These are phyloP conservation scores for Salvelinus namaycush DNA, from an alignment of 2,113 vertebrate genomes.

Conservation along the genomic window DNA sequence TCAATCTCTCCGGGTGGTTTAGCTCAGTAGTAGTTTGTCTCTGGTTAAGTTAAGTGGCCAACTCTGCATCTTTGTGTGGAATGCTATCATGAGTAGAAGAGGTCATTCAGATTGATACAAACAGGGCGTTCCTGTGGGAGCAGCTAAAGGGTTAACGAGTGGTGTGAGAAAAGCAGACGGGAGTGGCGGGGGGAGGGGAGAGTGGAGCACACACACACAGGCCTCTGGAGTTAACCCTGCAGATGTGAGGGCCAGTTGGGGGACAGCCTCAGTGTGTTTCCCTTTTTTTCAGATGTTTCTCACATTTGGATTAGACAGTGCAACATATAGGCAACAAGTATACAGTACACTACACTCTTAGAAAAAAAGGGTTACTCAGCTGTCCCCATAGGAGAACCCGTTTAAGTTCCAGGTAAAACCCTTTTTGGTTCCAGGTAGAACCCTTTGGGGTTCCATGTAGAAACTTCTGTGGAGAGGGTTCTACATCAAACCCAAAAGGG, in stretches of 20 bases:
- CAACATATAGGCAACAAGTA: too few species aligned
- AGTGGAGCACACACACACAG: conserved; percentile 21
- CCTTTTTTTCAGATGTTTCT: too few species aligned
- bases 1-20: too few species aligned
- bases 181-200: conserved; percentile 39
- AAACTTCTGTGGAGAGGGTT: too few species aligned
- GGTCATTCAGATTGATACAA: conserved; percentile 27
- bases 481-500: too few species aligned
- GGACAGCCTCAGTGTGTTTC: conserved; percentile 24
- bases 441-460: too few species aligned
- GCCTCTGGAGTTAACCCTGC: conserved; percentile 10
- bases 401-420: too few species aligned
- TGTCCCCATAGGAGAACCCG: too few species aligned
- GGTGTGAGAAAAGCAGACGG: conserved; percentile 71
- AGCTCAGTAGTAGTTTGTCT: not conserved
- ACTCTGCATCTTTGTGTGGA: conserved; percentile 16
- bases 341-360: too few species aligned
- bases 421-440: too few species aligned
- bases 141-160: conserved; percentile 71
- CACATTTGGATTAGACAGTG: too few species aligned
- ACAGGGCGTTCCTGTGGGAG: conserved; percentile 40
- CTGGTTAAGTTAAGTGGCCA: not conserved
- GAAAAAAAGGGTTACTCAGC: too few species aligned
- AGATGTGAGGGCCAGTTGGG: not conserved
- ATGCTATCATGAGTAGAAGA: conserved; percentile 44